Evolutionary conservation across 30 jellyfish, hydroid and myxozoan genomes (phyloP).

Genomic region (Morbakka virulenta): DNA sequence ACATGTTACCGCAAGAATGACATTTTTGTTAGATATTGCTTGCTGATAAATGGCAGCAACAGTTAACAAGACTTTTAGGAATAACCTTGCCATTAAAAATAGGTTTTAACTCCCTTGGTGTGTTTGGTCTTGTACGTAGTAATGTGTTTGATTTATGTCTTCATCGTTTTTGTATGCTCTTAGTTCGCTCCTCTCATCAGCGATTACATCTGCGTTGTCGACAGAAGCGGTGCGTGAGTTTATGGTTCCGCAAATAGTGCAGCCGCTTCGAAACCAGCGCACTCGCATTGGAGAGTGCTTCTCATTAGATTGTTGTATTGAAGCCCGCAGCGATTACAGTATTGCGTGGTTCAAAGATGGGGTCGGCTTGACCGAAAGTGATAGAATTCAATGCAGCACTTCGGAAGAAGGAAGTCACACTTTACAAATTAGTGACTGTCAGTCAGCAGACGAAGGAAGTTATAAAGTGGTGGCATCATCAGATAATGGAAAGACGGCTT

Average conservation of each 20-base stretch:
- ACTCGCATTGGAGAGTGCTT: not conserved
- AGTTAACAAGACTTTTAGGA: no score
- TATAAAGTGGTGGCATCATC: conserved; percentile 38
- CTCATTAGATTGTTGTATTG: not conserved
- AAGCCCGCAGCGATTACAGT: not conserved
- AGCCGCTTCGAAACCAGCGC: not conserved
- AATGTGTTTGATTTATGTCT: no score
- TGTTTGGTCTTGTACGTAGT: no score
- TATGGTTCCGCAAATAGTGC: not conserved
- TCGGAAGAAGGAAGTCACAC: not conserved
- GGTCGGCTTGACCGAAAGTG: conserved; percentile 1
- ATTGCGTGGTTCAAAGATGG: conserved; percentile 73
- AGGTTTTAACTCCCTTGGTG: no score
- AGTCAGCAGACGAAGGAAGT: conserved; percentile 36
- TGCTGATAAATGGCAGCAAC: no score
- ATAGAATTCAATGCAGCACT: conserved; percentile 1
- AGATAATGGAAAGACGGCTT: conserved; percentile 19
- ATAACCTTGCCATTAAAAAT: no score
- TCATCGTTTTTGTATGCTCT: not conserved
- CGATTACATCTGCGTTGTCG: not conserved
- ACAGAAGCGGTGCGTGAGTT: not conserved
- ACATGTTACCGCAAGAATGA: no score
- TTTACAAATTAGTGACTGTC: not conserved
- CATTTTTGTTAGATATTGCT: no score
- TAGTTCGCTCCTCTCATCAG: not conserved